Evolutionary conservation across 2,113 vertebrate species (phyloP), one percentile per base, ranked within the genome.

Genomic region (Psilopogon haemacephalus): DNA sequence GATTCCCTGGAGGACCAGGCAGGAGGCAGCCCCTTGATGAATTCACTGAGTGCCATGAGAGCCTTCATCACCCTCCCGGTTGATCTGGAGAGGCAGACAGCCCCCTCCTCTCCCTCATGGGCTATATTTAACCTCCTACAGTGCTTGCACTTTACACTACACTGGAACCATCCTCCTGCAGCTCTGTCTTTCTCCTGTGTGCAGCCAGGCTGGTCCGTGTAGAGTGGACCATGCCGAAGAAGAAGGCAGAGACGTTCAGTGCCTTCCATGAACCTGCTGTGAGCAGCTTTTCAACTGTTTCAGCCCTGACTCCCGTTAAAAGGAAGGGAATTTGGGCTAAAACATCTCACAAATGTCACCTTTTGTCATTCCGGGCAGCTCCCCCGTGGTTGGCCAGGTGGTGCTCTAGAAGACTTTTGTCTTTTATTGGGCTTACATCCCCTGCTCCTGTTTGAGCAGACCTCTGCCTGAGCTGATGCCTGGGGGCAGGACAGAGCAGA

Each of bases 221-320:
- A 7, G 70, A 42, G 32, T 1, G 0, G 38, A 64, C 48, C 18
- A 12, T 0, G 2, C 71, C 0, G 11, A 46, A 72, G 58, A 54
- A 65, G 79, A n/a, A 60, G 58, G 73, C 54, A 44, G 17, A 52
- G 71, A 69, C 1, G 1, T 59, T 80, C 50, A 71, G 38, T 40
- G 59, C 52, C 52, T 67, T 19, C 19, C 65, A 50, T 3, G 15
- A 78, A 38, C 26, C 42, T 0, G 2, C 59, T 0, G 1, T 3
- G 8, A 89, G 72, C 44, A 58, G 50, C 59, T 76, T 85, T 80
- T 37, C 69, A 76, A 86, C 81, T 48, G 4, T 65, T 88, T 86
- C 2, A 1, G 81, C 82, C 84, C 63, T 1, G 2, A 35, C 35
- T 80, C 54, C 17, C 1, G 5, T 21, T 78, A 62, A 75, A 81